Conservation (phyloP, 1,140 invertebrate genomes). For the Drosophila prosaltans region DNA sequence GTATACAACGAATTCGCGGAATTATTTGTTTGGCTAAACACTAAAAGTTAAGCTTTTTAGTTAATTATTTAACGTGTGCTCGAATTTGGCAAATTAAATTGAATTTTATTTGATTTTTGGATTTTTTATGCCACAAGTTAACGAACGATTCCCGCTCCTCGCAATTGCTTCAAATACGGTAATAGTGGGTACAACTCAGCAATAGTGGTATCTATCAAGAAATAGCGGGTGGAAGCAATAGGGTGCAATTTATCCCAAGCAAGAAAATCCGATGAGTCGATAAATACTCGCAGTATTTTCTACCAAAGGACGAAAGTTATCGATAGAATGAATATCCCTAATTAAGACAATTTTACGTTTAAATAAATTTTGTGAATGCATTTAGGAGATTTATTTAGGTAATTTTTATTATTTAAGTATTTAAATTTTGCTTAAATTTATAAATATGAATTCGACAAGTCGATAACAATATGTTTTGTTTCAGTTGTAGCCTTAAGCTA, state of each 20-base stretch:
- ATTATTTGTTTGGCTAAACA: not conserved
- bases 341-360: not conserved
- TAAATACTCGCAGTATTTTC: too few relatives aligned
- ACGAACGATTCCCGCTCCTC: conserved; percentile 11
- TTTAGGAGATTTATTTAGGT: not conserved
- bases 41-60: conserved; percentile 6
- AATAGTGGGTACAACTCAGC: not conserved
- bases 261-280: not conserved
- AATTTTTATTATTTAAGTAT: too few relatives aligned
- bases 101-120: conserved; percentile 5
- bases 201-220: not conserved
- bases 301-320: not conserved
- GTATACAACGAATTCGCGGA: conserved; percentile 28
- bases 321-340: not conserved
- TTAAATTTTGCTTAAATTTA: too few relatives aligned
- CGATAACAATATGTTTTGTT: too few relatives aligned
- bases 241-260: not conserved
- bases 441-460: too few relatives aligned
- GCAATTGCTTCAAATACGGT: conserved; percentile 11
- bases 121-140: conserved; percentile 9
- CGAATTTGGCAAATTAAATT: not conserved
- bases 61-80: not conserved
- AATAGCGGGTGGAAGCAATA: not conserved
- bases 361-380: not conserved
- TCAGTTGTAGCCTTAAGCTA: too few relatives aligned